Conservation (phyloP, 2,888 invertebrate genomes). For the Syrphus vitripennis region DNA sequence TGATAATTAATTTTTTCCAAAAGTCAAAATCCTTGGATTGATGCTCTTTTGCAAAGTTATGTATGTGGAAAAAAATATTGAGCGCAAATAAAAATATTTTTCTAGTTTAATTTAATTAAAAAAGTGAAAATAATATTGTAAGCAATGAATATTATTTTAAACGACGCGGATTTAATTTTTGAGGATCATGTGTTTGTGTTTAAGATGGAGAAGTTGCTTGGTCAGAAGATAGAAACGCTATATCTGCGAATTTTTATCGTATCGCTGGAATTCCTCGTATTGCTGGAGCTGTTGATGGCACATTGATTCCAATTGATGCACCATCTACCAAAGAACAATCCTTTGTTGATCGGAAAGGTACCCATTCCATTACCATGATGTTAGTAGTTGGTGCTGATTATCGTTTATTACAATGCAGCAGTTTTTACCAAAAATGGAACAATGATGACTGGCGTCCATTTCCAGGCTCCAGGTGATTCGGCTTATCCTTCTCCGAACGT, state of each 20-base stretch:
- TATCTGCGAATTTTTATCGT: background rate
- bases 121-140: no score
- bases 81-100: no score
- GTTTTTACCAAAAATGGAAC: background rate
- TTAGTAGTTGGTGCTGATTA: conserved; percentile 10
- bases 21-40: no score
- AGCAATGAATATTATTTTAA: no score
- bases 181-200: no score
- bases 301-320: background rate
- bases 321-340: background rate
- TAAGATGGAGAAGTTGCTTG: background rate
- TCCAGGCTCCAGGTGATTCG: background rate
- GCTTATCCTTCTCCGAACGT: no score
- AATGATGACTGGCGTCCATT: background rate
- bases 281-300: no score
- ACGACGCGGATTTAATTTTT: no score
- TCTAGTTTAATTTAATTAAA: no score
- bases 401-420: background rate
- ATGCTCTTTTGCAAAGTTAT: no score
- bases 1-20: no score
- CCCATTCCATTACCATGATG: background rate
- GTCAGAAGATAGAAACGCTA: background rate
- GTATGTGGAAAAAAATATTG: no score
- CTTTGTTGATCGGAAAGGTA: background rate
- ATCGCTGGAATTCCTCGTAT: background rate